Conservation (phyloP, 2,888 invertebrate species). For the Brassicogethes aeneus region DNA sequence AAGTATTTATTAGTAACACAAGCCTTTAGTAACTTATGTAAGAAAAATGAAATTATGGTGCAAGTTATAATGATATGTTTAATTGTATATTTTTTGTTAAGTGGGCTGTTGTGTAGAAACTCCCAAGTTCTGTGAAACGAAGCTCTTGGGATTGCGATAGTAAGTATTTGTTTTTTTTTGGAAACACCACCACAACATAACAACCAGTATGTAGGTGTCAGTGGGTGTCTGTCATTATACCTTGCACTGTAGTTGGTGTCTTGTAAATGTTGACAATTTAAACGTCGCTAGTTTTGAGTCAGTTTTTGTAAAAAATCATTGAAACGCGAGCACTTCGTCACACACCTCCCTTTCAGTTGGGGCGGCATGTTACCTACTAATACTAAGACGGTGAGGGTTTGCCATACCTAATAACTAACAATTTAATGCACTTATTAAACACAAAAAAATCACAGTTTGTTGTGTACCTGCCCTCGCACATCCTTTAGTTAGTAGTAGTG, state of each 20-base stretch:
- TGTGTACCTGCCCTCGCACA: conserved; percentile 6
- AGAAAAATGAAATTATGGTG: conserved; percentile 16
- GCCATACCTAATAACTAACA: conserved; percentile 20
- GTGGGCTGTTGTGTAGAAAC: conserved; percentile 29
- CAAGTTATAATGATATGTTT: conserved; percentile 29
- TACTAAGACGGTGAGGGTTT: conserved; percentile 24
- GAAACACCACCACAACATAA: too few species aligned
- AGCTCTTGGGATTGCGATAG: conserved; percentile 18
- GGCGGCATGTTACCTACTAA: conserved; percentile 27
- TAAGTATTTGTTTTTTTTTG: conserved; percentile 20
- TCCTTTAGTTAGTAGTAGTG: conserved; percentile 19
- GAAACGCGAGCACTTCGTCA: conserved; percentile 26
- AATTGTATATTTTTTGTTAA: conserved; percentile 20
- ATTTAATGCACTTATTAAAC: too few species aligned
- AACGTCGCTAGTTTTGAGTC: conserved; percentile 12
- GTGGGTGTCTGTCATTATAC: conserved; percentile 29
- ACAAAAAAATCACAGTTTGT: neutral
- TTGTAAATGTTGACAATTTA: conserved; percentile 9
- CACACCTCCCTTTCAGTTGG: conserved; percentile 12
- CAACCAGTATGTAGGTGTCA: neutral
- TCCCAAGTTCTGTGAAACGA: conserved; percentile 27
- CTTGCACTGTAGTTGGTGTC: conserved; percentile 28
- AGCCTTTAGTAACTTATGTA: neutral
- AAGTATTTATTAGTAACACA: neutral
- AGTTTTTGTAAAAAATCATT: neutral